Evolutionary conservation across 2,888 invertebrate genomes (phyloP).

Genomic region (Drosophila villosipedis): DNA sequence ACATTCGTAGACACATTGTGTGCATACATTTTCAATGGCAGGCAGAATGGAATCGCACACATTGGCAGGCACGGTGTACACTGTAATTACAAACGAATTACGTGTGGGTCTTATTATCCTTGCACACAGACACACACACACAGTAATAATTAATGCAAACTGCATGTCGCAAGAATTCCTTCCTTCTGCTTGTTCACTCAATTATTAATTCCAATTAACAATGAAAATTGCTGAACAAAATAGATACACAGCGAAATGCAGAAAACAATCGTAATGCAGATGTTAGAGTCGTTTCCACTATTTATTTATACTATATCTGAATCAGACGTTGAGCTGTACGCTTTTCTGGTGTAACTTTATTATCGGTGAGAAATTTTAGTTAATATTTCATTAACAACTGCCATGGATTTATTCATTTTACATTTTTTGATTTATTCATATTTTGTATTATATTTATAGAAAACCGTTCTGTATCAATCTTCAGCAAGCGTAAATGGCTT

Average conservation of each 20-base stretch:
- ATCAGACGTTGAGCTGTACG: not conserved
- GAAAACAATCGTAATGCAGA: not conserved
- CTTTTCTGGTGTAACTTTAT: not conserved
- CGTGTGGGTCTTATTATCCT: conserved; percentile 55
- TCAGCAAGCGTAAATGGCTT: not conserved
- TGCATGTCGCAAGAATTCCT: conserved; percentile 26
- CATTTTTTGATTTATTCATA: not conserved
- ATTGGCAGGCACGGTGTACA: conserved; percentile 47
- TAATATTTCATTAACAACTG: not conserved
- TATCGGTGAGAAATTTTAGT: not conserved
- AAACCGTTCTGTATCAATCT: not conserved
- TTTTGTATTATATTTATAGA: not conserved
- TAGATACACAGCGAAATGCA: not conserved
- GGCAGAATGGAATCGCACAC: conserved; percentile 35
- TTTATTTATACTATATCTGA: not conserved
- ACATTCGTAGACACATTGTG: conserved; percentile 7
- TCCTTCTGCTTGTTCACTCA: conserved; percentile 31
- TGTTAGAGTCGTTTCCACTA: not conserved
- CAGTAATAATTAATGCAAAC: conserved; percentile 61
- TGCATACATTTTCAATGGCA: conserved; percentile 43
- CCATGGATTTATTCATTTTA: not conserved
- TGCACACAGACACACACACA: conserved; percentile 25
- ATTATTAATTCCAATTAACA: conserved; percentile 68
- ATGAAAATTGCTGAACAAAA: conserved; percentile 36
- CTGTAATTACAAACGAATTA: conserved; percentile 67